Percentiles rank a stretch among this genome's conserved stretches.
Evolutionary conservation across 2,113 vertebrate genomes (phyloP).

Genomic region (Raja brachyura): DNA sequence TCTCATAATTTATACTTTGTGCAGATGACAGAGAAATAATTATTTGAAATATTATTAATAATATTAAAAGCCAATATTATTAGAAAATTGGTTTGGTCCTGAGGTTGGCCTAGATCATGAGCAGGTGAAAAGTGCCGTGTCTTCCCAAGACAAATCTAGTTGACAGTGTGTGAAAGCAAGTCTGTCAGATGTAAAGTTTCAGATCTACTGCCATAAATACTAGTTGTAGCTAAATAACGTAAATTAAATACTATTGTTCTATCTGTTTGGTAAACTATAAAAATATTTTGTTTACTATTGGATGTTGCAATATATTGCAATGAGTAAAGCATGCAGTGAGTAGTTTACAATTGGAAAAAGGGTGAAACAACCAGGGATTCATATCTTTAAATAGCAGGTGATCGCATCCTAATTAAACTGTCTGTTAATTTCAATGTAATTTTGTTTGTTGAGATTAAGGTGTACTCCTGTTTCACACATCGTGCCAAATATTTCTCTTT

Average conservation of each 20-base stretch:
- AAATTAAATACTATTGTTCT: background rate
- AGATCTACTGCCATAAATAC: background rate
- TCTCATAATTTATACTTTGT: background rate
- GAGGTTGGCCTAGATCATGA: background rate
- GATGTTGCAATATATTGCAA: too few relatives aligned
- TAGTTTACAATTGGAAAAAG: background rate
- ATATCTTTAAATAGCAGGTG: background rate
- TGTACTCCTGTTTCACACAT: constrained; percentile 56
- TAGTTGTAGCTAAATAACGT: background rate
- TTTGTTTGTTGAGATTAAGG: constrained; percentile 35
- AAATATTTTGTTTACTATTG: background rate
- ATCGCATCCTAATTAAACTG: background rate
- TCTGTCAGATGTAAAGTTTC: too few relatives aligned
- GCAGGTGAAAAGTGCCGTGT: background rate
- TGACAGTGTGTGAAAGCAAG: background rate
- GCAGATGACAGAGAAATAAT: background rate
- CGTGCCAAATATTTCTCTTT: constrained; percentile 67
- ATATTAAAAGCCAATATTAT: background rate
- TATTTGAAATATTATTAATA: background rate
- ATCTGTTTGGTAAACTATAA: background rate
- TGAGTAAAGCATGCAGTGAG: background rate
- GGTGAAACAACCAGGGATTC: background rate
- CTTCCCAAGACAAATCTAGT: background rate
- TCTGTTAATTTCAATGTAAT: constrained; percentile 23
- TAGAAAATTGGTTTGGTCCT: background rate